These are phyloP conservation scores for Micronycteris hirsuta DNA, from an alignment of 2,113 vertebrate species.

Conservation along the genomic window DNA sequence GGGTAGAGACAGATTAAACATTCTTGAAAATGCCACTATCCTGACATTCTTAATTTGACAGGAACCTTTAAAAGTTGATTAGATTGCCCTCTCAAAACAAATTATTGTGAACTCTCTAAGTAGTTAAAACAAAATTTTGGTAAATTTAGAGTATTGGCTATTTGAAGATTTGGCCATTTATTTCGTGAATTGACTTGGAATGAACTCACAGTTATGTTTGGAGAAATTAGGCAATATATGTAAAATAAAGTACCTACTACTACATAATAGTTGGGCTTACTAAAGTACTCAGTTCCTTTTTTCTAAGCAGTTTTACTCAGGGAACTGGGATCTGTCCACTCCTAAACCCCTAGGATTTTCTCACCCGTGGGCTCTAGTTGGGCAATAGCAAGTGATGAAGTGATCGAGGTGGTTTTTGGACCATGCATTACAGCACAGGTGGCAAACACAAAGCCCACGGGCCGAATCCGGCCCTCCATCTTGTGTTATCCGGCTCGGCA, in stretches of 20 bases:
- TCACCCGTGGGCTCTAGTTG: background rate
- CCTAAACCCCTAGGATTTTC: background rate
- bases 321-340: background rate
- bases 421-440: background rate
- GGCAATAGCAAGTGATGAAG: background rate
- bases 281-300: background rate
- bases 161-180: conserved; percentile 2
- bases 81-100: background rate
- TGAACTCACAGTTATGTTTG: background rate
- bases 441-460: too few species aligned
- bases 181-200: conserved; percentile 13
- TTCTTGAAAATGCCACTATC: conserved; percentile 10
- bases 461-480: too few species aligned
- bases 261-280: background rate
- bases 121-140: background rate
- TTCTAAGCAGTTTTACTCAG: background rate
- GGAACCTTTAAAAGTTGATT: conserved; percentile 37
- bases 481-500: too few species aligned
- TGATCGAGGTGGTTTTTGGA: background rate
- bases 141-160: background rate
- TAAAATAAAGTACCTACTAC: background rate
- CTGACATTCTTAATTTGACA: background rate
- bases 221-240: background rate
- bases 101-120: conserved; percentile 4
- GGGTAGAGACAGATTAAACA: background rate